Percentiles rank a stretch among this genome's conserved stretches.
Conservation (phyloP, 1,140 invertebrate species). For the Scaptodrosophila lebanonensis region DNA sequence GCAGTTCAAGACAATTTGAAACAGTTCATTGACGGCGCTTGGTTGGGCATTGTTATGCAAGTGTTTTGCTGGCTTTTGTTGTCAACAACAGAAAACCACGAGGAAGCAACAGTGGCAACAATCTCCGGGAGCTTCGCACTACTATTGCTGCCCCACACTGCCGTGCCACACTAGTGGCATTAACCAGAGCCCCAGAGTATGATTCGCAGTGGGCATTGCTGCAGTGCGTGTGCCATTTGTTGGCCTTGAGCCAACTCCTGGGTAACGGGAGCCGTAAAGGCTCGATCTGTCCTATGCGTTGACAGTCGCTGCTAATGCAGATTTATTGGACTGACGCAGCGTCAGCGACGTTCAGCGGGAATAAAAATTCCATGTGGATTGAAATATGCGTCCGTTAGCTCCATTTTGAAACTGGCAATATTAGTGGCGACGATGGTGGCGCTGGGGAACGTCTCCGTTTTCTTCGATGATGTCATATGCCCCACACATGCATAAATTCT, state of each 20-base stretch:
- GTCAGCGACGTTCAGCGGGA: slow-evolving; percentile 50
- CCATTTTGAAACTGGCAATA: slow-evolving; percentile 46
- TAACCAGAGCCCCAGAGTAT: too few species aligned
- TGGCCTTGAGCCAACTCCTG: slow-evolving; percentile 41
- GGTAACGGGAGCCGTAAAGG: slow-evolving; percentile 3
- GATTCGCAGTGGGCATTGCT: slow-evolving; percentile 24
- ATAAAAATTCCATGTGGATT: slow-evolving; percentile 75
- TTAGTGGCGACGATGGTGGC: too few species aligned
- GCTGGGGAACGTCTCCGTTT: background rate
- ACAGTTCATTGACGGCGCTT: too few species aligned
- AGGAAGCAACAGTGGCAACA: too few species aligned
- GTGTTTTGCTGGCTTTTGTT: too few species aligned
- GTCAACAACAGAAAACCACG: too few species aligned
- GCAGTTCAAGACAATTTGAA: too few species aligned
- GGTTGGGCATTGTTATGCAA: too few species aligned
- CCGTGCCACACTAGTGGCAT: background rate
- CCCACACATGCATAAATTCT: slow-evolving; percentile 45
- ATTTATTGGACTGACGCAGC: slow-evolving; percentile 72
- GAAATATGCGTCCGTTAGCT: slow-evolving; percentile 74
- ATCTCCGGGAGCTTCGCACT: too few species aligned
- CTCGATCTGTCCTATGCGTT: slow-evolving; percentile 29
- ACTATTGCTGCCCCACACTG: too few species aligned
- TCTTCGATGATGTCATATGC: slow-evolving; percentile 44
- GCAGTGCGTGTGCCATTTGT: slow-evolving; percentile 38
- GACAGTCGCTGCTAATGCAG: slow-evolving; percentile 50